These are phyloP conservation scores for Paramuricea clavata DNA, from an alignment of 92 coral and sea anemone genomes.

Conservation along the genomic window DNA sequence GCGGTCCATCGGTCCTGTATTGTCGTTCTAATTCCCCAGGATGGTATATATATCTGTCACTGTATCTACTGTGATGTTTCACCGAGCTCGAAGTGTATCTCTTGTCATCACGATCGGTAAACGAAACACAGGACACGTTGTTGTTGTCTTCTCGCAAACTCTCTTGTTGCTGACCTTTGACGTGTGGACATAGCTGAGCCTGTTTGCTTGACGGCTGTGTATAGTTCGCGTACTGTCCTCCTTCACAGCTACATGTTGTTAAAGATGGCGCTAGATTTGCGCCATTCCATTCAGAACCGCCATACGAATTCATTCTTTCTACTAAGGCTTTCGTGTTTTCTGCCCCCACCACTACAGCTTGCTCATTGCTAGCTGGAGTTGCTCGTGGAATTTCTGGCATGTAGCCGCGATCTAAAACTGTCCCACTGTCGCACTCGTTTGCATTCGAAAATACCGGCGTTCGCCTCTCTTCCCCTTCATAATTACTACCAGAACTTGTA, in stretches of 20 bases:
- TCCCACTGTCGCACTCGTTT: constrained; percentile 47
- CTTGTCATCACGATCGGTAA: constrained; percentile 49
- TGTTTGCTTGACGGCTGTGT: constrained; percentile 56
- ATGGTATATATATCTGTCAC: constrained; percentile 46
- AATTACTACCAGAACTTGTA: constrained; percentile 1
- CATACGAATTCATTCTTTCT: constrained; percentile 47
- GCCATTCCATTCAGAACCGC: constrained; percentile 43
- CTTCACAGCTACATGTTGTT: constrained; percentile 29
- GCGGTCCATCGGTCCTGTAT: constrained; percentile 48
- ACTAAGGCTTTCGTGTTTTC: constrained; percentile 38
- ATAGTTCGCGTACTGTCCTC: constrained; percentile 34
- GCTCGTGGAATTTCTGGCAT: constrained; percentile 59
- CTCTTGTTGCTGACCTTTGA: constrained; percentile 55
- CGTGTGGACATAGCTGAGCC: constrained; percentile 58
- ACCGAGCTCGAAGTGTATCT: constrained; percentile 25
- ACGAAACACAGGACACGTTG: constrained; percentile 58
- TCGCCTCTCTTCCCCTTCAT: constrained; percentile 41
- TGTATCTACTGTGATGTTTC: constrained; percentile 34
- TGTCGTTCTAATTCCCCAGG: constrained; percentile 41
- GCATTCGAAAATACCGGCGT: constrained; percentile 10
- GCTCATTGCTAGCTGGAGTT: constrained; percentile 58
- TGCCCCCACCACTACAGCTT: constrained; percentile 49
- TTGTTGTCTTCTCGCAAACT: constrained; percentile 52
- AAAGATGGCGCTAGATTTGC: constrained; percentile 39
- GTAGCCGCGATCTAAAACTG: constrained; percentile 50